These are phyloP conservation scores for Synanthedon formicaeformis DNA, from an alignment of 2,888 invertebrate genomes.

Conservation along the genomic window DNA sequence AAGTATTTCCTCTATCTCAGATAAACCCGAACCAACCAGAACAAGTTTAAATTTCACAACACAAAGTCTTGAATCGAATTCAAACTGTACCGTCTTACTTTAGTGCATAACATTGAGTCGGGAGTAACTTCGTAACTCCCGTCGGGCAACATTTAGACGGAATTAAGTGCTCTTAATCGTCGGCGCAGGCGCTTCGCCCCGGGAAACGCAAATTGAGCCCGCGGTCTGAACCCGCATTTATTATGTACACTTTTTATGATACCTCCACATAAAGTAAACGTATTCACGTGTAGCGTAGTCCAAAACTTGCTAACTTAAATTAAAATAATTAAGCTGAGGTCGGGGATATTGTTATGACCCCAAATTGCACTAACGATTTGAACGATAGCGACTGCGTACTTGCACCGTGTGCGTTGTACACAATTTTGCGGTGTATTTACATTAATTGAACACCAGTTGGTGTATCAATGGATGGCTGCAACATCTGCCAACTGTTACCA, in stretches of 20 bases:
- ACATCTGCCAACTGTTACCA: conserved; percentile 24
- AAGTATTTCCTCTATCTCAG: no score
- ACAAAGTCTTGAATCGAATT: not conserved
- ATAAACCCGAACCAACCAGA: no score
- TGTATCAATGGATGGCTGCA: conserved; percentile 19
- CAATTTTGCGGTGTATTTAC: conserved; percentile 13
- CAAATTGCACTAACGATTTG: not conserved
- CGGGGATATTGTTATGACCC: not conserved
- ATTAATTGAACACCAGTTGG: conserved; percentile 21
- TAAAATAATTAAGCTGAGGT: not conserved
- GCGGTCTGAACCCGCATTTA: conserved; percentile 27
- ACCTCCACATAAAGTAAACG: conserved; percentile 15
- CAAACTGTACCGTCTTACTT: not conserved
- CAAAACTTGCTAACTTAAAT: not conserved
- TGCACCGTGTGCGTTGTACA: not conserved
- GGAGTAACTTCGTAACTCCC: conserved; percentile 30
- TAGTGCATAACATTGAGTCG: not conserved
- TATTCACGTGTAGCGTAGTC: not conserved
- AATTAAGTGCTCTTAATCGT: conserved; percentile 64
- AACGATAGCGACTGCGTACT: not conserved
- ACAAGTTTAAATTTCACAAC: no score
- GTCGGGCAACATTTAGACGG: conserved; percentile 54
- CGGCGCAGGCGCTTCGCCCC: conserved; percentile 46
- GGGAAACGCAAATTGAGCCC: conserved; percentile 35
- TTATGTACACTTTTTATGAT: conserved; percentile 37